Base-by-base conservation (phyloP, 2,888 invertebrate genomes). In the Iphiclides podalirius region DNA sequence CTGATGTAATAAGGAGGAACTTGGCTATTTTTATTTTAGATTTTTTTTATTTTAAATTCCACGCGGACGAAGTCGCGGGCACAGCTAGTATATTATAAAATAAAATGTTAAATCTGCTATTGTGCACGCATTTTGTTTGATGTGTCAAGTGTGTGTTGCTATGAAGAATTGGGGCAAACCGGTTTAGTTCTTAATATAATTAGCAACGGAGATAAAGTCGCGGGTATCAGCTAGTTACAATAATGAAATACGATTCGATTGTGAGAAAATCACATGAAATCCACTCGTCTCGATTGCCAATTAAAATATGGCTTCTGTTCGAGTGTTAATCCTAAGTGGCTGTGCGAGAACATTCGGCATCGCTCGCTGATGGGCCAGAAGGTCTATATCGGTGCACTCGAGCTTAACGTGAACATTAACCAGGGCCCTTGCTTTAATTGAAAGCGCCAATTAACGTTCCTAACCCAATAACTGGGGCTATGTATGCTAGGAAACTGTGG, bases 371-470 rank as follows among this genome's bases (percentile, higher is more conserved):
- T 11, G 33, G 31, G 33, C 28, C 44, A 20, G 35, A 34, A 40
- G 50, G 41, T 44, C 17, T 50, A 45, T 36, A 40, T 17, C 40
- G 26, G 33, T 44, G 40, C 45, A 40, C 50, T 50, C 45, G 28
- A 35, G 31, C 36, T 39, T 9, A 11, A 42, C 47, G 28, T 53
- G 49, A 54, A 47, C 55, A 52, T 47, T 52, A 54, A 49, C 54
- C 50, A 57, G 53, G 50, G 52, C 47, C 52, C 48, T 48, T 20
- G 45, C 44, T 53, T 51, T 60, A 55, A 59, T 58, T 58, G 43
- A 51, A 61, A 52, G 50, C 44, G 50, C 53, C 54, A 58, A 59
- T 61, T 61, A 58, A 59, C 52, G 52, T 58, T 54, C 50, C 55
- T 55, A 52, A 52, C 53, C 40, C 40, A 50, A 41, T 50, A 45